Base-by-base conservation (phyloP, 2,113 vertebrate species). In the Chascanopsetta lugubris region DNA sequence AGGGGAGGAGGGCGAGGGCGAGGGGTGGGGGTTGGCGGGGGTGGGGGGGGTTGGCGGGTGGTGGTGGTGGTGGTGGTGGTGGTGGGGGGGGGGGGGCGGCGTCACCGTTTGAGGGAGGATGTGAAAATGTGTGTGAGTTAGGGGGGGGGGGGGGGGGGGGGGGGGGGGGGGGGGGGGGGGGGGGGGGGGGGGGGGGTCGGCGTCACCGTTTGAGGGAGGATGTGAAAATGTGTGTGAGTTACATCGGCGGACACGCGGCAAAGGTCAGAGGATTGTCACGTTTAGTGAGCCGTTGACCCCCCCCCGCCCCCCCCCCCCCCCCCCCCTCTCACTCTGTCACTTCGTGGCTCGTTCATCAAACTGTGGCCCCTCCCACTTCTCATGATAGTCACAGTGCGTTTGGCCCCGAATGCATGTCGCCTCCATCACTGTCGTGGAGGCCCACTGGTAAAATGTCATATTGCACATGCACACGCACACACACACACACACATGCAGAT, bases 401-500 rank as follows among this genome's bases (percentile, higher is more conserved):
- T 51, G 43, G 54, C 68, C n/a, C n/a, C 57, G 34, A 43, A 65
- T 74, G 49, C 69, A 59, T 1, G 22, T 49, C 42, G 32, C 43
- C 60, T 50, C 29, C 8, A 21, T 64, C 71, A 65, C 61, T 72
- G 67, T 59, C 48, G 43, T 43, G 56, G 54, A 36, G 43, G 53
- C 53, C 79, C 63, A 42, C 61, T 58, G 36, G 48, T 62, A 61
- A 76, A 73, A 85, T 82, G 82, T 71, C 46, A 72, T 48, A 47
- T 58, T 54, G 72, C 26, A 24, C 51, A 42, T 18, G 57, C 56
- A 40, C 47, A 36, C 57, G 72, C 26, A 24, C 51, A 42, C 18
- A 60, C 56, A 40, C 47, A 36, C 49, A 69, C 36, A 50, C 22
- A 67, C 20, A 47, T 22, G 48, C 34, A 64, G 55, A 53, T 36